Percentiles rank a stretch among this genome's conserved stretches.
phyloP scores from a whole-genome alignment of 1,140 invertebrate species.

The Atta colombica region DNA sequence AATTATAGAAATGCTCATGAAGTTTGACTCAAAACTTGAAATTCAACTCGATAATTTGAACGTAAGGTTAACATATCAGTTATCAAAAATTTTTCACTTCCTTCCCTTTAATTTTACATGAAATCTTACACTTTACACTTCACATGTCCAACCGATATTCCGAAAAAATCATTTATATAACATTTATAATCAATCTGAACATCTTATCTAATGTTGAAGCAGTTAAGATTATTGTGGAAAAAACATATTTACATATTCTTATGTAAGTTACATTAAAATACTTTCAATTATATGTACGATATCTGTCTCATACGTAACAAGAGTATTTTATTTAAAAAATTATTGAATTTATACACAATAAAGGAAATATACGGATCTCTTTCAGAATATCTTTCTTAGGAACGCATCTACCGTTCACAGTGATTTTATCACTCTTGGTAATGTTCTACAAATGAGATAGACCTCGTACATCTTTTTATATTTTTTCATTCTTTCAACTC shows the following conservation, averaged over 20 bases:
- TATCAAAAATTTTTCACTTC: not conserved
- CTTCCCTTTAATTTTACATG: too few relatives aligned
- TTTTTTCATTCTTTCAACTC: not conserved
- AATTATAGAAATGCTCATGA: too few relatives aligned
- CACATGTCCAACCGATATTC: not conserved
- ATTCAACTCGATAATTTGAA: too few relatives aligned
- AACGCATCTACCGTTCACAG: not conserved
- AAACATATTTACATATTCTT: constrained; percentile 44
- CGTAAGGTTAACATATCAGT: not conserved
- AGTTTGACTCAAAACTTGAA: too few relatives aligned
- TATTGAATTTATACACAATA: not conserved
- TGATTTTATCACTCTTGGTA: not conserved
- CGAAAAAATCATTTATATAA: constrained; percentile 24
- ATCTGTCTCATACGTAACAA: not conserved
- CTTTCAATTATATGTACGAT: constrained; percentile 33
- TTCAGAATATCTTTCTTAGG: not conserved
- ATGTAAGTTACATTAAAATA: constrained; percentile 30
- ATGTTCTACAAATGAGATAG: not conserved
- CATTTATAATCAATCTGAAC: not conserved
- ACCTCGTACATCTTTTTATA: not conserved
- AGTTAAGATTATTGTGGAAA: constrained; percentile 18
- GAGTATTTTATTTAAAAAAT: constrained; percentile 2
- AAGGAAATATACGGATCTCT: not conserved
- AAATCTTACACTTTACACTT: too few relatives aligned
- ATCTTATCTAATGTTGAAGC: constrained; percentile 36